phyloP scores from a whole-genome alignment of 1,140 invertebrate species.

The Paraescarpia echinospica region DNA sequence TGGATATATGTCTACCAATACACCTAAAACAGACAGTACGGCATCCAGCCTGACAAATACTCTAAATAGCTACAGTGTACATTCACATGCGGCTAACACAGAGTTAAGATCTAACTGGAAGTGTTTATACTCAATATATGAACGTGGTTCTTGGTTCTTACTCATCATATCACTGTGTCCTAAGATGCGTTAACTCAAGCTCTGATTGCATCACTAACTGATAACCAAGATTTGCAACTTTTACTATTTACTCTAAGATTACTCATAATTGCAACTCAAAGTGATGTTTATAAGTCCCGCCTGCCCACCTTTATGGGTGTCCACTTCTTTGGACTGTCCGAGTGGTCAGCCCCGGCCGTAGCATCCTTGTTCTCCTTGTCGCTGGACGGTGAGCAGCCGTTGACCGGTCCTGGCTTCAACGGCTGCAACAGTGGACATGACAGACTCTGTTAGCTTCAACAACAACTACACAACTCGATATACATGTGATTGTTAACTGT shows the following conservation, averaged over 20 bases:
- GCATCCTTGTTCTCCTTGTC: slow-evolving; percentile 50
- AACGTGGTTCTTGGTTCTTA: neutral
- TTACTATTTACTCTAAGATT: neutral
- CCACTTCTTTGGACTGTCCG: slow-evolving; percentile 47
- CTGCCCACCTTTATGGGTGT: slow-evolving; percentile 42
- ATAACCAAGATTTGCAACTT: too few species aligned
- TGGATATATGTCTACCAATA: too few species aligned
- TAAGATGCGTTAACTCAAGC: too few species aligned
- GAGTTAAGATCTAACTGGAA: too few species aligned
- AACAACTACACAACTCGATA: neutral
- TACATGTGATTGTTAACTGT: too few species aligned
- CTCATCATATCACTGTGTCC: neutral
- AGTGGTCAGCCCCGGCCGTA: neutral
- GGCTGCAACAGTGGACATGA: neutral
- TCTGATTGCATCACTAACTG: neutral
- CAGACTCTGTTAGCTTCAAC: neutral
- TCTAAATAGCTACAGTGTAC: too few species aligned
- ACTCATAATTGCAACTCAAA: neutral
- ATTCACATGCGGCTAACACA: too few species aligned
- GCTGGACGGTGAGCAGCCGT: slow-evolving; percentile 54
- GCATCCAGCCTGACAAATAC: too few species aligned
- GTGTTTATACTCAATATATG: too few species aligned
- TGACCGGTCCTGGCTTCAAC: neutral
- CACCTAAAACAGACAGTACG: too few species aligned
- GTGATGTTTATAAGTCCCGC: neutral